Evolutionary conservation across 2,888 invertebrate species (phyloP).

Genomic region (Ditula angustiorana): DNA sequence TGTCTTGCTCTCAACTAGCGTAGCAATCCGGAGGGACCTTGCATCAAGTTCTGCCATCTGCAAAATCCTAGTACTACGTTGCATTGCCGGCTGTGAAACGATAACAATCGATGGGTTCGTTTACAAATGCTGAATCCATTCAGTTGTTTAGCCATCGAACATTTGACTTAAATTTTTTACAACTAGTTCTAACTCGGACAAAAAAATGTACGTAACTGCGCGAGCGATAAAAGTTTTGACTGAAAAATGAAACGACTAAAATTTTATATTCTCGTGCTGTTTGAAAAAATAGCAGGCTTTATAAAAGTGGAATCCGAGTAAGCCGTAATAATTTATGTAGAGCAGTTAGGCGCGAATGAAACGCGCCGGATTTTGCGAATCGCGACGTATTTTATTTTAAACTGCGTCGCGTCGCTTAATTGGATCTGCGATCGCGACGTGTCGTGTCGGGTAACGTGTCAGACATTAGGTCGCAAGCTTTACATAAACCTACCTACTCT

Average conservation of each 20-base stretch:
- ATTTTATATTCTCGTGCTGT: constrained; percentile 29
- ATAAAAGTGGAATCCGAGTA: constrained; percentile 38
- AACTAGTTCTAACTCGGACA: neutral
- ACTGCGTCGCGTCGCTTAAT: constrained; percentile 47
- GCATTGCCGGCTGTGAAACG: too few species aligned
- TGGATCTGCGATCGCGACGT: constrained; percentile 40
- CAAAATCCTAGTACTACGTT: too few species aligned
- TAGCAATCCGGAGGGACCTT: too few species aligned
- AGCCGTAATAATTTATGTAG: constrained; percentile 40
- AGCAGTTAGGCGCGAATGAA: constrained; percentile 39
- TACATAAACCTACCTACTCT: too few species aligned
- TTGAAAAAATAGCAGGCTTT: constrained; percentile 26
- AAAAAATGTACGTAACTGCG: constrained; percentile 4
- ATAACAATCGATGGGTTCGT: too few species aligned
- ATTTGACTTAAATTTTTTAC: neutral
- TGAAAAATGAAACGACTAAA: constrained; percentile 29
- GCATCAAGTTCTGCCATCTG: too few species aligned
- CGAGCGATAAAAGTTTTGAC: constrained; percentile 22
- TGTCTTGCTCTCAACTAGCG: too few species aligned
- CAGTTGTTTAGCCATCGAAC: neutral
- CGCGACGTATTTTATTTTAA: constrained; percentile 47
- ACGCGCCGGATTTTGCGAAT: constrained; percentile 43
- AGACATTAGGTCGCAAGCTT: too few species aligned
- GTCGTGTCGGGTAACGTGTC: constrained; percentile 5
- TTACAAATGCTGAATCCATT: neutral